phyloP scores from a whole-genome alignment of 2,113 vertebrate species.

The Herpailurus yagouaroundi region DNA sequence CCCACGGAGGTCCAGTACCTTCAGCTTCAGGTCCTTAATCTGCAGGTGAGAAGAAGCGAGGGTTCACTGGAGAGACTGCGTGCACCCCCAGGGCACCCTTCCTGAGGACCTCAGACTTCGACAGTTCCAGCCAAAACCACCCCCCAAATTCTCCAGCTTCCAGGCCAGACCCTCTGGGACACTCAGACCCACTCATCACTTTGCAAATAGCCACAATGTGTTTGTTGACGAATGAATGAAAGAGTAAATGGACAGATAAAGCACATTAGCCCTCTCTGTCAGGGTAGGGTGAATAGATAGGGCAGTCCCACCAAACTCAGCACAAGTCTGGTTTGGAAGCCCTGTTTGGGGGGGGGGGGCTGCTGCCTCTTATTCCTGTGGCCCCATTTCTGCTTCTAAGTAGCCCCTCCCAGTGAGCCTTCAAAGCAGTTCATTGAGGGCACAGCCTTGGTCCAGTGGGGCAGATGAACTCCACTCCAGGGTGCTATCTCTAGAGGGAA shows the following conservation, averaged over 20 bases:
- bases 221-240: not conserved
- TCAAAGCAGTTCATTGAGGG: not conserved
- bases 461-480: not conserved
- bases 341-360: not conserved
- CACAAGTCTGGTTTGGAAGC: not conserved
- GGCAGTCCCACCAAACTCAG: not conserved
- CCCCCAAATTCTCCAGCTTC: not conserved
- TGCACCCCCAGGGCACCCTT: not conserved
- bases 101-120: not conserved
- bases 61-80: not conserved
- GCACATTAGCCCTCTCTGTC: accelerated
- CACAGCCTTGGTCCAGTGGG: not conserved
- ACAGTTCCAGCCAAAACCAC: not conserved
- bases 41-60: slow-evolving; percentile 40
- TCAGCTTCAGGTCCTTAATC: slow-evolving; percentile 96
- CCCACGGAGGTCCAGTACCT: slow-evolving; percentile 94
- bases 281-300: accelerated
- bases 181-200: not conserved
- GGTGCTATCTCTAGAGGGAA: not conserved
- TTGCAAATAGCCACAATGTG: not conserved
- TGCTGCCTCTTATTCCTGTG: not conserved
- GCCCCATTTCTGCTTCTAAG: not conserved
- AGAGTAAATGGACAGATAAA: not conserved
- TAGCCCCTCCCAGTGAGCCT: not conserved
- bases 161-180: not conserved